A percentile compares a stretch with the other conserved stretches of the same genome.
Conservation (phyloP, 35 echinoderm and acorn worm genomes). For the Ptychodera flava region DNA sequence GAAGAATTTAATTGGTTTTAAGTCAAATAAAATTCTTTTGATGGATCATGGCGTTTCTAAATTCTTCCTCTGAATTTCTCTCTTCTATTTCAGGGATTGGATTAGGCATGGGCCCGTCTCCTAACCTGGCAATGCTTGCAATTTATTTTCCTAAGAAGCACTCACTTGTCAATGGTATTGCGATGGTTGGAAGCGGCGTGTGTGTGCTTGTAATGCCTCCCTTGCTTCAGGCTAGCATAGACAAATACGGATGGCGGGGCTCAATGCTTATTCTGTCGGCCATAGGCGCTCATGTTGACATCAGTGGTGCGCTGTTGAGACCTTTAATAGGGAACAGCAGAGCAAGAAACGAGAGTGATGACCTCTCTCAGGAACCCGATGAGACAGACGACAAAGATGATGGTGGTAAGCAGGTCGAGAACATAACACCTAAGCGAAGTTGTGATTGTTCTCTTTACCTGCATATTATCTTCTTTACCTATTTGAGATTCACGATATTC, state of each 20-base stretch:
- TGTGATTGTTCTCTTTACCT: background rate
- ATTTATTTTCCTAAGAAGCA: conserved; percentile 21
- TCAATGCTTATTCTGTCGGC: conserved; percentile 11
- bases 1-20: too few relatives aligned
- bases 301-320: conserved; percentile 16
- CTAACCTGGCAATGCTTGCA: conserved; percentile 8
- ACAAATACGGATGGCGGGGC: conserved; percentile 29
- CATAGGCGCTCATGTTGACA: background rate
- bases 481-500: background rate
- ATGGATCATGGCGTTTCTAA: too few relatives aligned
- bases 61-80: too few relatives aligned
- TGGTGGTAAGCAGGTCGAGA: background rate
- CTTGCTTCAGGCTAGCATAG: conserved; percentile 8
- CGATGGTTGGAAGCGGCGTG: conserved; percentile 5
- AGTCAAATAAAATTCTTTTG: too few relatives aligned
- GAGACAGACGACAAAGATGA: background rate
- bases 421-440: background rate
- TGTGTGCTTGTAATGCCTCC: conserved; percentile 16
- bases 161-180: conserved; percentile 27
- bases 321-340: background rate
- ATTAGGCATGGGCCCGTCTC: conserved; percentile 3
- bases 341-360: background rate
- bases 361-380: background rate
- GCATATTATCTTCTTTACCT: background rate
- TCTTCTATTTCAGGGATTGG: conserved; percentile 25